These are phyloP conservation scores for Drosophila tripunctata DNA, from an alignment of 2,888 invertebrate genomes.

Conservation along the genomic window DNA sequence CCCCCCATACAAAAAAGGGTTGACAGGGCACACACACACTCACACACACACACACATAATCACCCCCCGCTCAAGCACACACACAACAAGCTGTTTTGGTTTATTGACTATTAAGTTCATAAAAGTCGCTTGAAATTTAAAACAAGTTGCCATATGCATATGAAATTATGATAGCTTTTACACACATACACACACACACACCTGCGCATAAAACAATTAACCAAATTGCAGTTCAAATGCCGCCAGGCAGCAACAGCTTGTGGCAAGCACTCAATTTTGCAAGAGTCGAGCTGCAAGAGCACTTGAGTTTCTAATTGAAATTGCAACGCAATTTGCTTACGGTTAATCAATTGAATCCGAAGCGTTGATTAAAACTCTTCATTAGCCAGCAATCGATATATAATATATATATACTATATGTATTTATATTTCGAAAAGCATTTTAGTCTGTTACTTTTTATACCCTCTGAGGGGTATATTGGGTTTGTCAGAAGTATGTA, in stretches of 20 bases:
- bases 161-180: slow-evolving; percentile 53
- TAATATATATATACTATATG: no score
- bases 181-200: slow-evolving; percentile 15
- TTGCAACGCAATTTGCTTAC: slow-evolving; percentile 53
- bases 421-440: no score
- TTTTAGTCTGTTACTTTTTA: no score
- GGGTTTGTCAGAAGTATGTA: no score
- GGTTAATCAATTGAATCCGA: slow-evolving; percentile 50
- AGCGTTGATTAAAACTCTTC: slow-evolving; percentile 41
- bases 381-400: slow-evolving; percentile 44
- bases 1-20: slow-evolving; percentile 46
- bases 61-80: not conserved
- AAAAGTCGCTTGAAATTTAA: slow-evolving; percentile 68
- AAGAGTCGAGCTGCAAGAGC: slow-evolving; percentile 30
- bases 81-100: slow-evolving; percentile 33
- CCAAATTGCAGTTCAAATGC: slow-evolving; percentile 69
- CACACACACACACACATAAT: not conserved
- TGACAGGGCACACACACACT: slow-evolving; percentile 33
- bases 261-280: slow-evolving; percentile 48
- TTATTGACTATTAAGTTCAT: slow-evolving; percentile 72
- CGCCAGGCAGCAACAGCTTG: slow-evolving; percentile 57
- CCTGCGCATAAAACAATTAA: slow-evolving; percentile 67
- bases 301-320: slow-evolving; percentile 47
- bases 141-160: slow-evolving; percentile 45
- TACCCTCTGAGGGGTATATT: no score